Percentiles rank a stretch among this genome's conserved stretches.
Evolutionary conservation across 2,888 invertebrate species (phyloP).

Genomic region (Oxystoma pomonae): DNA sequence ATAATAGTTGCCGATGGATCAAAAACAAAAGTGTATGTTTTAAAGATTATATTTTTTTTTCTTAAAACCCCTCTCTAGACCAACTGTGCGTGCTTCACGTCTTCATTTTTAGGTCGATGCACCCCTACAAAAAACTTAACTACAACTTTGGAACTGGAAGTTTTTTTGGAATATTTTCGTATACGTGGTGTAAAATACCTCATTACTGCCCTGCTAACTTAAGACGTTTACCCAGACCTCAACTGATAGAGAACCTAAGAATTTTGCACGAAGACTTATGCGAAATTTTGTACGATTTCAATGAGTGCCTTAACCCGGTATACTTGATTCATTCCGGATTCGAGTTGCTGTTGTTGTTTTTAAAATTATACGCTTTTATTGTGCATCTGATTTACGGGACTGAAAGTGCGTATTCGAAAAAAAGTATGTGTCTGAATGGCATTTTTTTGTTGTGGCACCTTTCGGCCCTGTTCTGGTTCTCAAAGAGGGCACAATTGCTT

Average conservation of each 20-base stretch:
- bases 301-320: constrained; percentile 42
- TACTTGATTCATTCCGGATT: constrained; percentile 39
- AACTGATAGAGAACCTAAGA: constrained; percentile 42
- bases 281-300: constrained; percentile 38
- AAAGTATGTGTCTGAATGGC: constrained; percentile 41
- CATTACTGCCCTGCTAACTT: constrained; percentile 32
- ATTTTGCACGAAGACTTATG: constrained; percentile 43
- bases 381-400: constrained; percentile 42
- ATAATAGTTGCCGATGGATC: no score
- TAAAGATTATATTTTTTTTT: no score
- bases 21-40: no score
- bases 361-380: constrained; percentile 45
- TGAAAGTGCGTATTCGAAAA: constrained; percentile 34
- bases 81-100: no score
- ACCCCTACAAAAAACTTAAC: constrained; percentile 40
- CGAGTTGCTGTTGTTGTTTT: constrained; percentile 41
- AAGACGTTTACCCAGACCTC: constrained; percentile 29
- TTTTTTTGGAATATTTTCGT: constrained; percentile 39
- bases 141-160: constrained; percentile 38
- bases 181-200: constrained; percentile 35
- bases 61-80: no score
- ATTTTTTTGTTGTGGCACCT: constrained; percentile 41
- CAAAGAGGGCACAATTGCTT: constrained; percentile 42
- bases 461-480: constrained; percentile 39
- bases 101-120: constrained; percentile 30